Conservation (phyloP, 1,140 invertebrate genomes). For the Dreissena rostriformis region DNA sequence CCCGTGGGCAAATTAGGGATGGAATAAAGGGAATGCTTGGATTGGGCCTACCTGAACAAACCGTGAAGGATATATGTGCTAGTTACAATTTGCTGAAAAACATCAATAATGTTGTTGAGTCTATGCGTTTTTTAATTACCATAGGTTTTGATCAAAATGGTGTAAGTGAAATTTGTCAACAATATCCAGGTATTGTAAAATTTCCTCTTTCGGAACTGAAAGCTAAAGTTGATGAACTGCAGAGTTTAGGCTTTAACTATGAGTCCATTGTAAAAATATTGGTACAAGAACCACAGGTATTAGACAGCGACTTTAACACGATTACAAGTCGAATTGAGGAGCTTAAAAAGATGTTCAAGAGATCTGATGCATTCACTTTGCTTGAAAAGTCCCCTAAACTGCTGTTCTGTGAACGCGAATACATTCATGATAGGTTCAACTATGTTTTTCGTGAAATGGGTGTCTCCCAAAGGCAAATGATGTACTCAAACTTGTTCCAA, state of each 20-base stretch:
- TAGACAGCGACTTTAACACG: neutral
- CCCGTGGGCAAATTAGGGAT: neutral
- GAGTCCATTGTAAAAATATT: slow-evolving; percentile 12
- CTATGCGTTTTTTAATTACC: neutral
- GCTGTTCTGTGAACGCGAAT: slow-evolving; percentile 62
- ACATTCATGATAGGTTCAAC: slow-evolving; percentile 68
- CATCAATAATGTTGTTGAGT: neutral
- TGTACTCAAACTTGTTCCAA: slow-evolving; percentile 66
- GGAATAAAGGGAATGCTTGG: neutral
- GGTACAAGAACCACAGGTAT: neutral
- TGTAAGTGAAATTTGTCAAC: slow-evolving; percentile 1
- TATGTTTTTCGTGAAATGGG: slow-evolving; percentile 74
- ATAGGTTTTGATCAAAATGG: slow-evolving; percentile 18
- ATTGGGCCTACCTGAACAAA: slow-evolving; percentile 1
- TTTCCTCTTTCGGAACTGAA: neutral
- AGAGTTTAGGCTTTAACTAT: slow-evolving; percentile 8
- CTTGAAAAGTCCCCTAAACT: slow-evolving; percentile 60
- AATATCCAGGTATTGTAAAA: slow-evolving; percentile 1
- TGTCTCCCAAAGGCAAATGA: slow-evolving; percentile 72
- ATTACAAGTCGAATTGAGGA: slow-evolving; percentile 26
- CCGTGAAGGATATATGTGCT: neutral
- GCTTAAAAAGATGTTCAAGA: slow-evolving; percentile 60
- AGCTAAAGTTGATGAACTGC: neutral
- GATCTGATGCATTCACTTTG: slow-evolving; percentile 56
- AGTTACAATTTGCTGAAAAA: slow-evolving; percentile 22